These are phyloP conservation scores for Notiomystis cincta DNA, from an alignment of 2,113 vertebrate genomes.

Conservation along the genomic window DNA sequence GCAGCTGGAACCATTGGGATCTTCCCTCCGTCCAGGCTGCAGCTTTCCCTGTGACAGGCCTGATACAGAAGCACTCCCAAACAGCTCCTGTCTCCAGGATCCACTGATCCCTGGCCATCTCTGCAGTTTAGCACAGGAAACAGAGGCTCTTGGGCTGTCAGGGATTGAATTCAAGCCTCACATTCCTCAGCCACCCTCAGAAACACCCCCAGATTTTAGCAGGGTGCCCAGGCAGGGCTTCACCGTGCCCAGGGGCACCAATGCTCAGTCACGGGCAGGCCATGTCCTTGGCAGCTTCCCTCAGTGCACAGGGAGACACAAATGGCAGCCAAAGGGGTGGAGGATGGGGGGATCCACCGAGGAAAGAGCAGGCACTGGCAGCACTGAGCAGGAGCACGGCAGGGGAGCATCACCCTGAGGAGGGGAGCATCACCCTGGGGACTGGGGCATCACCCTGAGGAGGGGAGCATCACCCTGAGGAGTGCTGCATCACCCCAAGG, in stretches of 20 bases:
- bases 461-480: neutral
- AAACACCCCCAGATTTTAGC: neutral
- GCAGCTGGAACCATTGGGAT: neutral
- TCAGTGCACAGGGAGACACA: fast-evolving
- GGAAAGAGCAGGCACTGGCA: neutral
- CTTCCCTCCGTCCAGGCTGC: neutral
- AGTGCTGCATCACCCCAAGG: neutral
- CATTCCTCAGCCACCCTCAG: neutral
- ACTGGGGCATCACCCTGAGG: neutral
- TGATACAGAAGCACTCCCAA: neutral
- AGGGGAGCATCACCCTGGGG: neutral
- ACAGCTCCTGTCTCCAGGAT: fast-evolving
- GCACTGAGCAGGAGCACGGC: neutral
- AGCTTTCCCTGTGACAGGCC: neutral
- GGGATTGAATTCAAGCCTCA: neutral
- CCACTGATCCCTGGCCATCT: neutral
- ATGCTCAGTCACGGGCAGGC: neutral
- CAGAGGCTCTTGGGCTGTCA: neutral
- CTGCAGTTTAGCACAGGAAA: neutral
- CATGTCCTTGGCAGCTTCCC: neutral
- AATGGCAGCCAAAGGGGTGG: neutral
- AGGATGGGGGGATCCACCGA: neutral
- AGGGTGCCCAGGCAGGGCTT: neutral
- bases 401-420: neutral
- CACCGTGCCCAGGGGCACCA: neutral